A percentile compares a stretch with the other conserved stretches of the same genome.
phyloP scores from a whole-genome alignment of 35 echinoderm and acorn worm species.

The Apostichopus parvimensis region DNA sequence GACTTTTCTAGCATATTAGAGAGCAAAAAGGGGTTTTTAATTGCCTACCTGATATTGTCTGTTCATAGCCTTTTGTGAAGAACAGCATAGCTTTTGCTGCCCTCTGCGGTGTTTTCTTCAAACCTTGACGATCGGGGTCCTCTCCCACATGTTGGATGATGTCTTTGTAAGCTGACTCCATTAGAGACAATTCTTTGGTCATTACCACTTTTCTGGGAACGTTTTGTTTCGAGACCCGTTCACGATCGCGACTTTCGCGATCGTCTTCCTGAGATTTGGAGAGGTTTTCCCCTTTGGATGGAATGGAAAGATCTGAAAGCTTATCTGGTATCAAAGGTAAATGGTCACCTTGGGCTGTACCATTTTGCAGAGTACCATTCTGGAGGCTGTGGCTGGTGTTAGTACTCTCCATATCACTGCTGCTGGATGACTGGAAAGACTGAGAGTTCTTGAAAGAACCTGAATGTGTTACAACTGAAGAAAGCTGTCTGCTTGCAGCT shows the following conservation, averaged over 20 bases:
- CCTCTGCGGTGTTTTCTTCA: slow-evolving; percentile 86
- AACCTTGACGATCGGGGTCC: slow-evolving; percentile 74
- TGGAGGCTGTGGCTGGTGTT: not conserved
- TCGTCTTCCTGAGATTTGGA: not conserved
- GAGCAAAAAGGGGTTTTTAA: too few relatives aligned
- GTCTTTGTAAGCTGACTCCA: slow-evolving; percentile 63
- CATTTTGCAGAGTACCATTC: slow-evolving; percentile 19
- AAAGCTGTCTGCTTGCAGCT: too few relatives aligned
- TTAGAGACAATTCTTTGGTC: slow-evolving; percentile 18
- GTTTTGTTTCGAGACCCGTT: not conserved
- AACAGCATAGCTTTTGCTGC: slow-evolving; percentile 95
- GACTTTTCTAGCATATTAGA: too few relatives aligned
- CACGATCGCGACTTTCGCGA: not conserved
- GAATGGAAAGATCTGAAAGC: not conserved
- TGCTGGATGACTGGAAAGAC: not conserved
- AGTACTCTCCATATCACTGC: not conserved
- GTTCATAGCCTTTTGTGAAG: slow-evolving; percentile 99
- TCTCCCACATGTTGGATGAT: slow-evolving; percentile 86
- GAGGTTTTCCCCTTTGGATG: not conserved
- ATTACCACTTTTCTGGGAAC: not conserved
- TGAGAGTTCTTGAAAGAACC: not conserved
- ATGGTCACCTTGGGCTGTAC: not conserved
- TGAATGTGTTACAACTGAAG: too few relatives aligned
- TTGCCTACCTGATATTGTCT: slow-evolving; percentile 82
- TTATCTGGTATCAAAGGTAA: not conserved